phyloP scores from a whole-genome alignment of 2,113 vertebrate genomes.

The Gracilinanus agilis region DNA sequence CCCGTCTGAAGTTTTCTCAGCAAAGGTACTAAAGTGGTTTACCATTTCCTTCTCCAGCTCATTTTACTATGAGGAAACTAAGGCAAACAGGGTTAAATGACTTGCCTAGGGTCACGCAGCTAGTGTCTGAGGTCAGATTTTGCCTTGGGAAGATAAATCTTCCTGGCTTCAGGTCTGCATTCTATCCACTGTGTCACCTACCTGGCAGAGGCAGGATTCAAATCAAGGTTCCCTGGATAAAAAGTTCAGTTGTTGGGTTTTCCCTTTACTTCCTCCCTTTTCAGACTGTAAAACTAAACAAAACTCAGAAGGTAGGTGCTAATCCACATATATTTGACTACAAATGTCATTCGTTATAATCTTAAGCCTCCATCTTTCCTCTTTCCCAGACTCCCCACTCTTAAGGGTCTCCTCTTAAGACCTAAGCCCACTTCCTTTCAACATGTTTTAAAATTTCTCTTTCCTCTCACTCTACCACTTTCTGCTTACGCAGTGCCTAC shows the following conservation, averaged over 20 bases:
- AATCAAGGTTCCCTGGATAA: too few species aligned
- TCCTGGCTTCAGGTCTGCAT: neutral
- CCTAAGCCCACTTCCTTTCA: neutral
- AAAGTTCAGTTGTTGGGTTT: too few species aligned
- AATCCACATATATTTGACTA: constrained; percentile 38
- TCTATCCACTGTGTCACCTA: neutral
- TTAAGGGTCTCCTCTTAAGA: constrained; percentile 4
- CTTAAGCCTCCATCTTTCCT: constrained; percentile 50
- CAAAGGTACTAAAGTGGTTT: neutral
- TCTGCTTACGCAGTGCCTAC: neutral
- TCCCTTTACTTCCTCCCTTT: constrained; percentile 6
- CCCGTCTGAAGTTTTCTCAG: neutral
- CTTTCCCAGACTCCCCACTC: neutral
- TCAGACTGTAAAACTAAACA: constrained; percentile 48
- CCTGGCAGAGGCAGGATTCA: neutral
- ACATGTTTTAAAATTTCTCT: too few species aligned
- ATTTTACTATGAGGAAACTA: neutral
- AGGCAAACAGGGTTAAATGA: neutral
- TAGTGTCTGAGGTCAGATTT: neutral
- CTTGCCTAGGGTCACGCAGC: neutral
- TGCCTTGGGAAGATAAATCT: neutral
- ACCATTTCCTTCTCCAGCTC: neutral
- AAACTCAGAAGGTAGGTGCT: constrained; percentile 40
- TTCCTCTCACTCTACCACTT: neutral
- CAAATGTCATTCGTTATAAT: constrained; percentile 57